Evolutionary conservation across 1,140 invertebrate genomes (phyloP).

Genomic region (Saccostrea cuccullata): DNA sequence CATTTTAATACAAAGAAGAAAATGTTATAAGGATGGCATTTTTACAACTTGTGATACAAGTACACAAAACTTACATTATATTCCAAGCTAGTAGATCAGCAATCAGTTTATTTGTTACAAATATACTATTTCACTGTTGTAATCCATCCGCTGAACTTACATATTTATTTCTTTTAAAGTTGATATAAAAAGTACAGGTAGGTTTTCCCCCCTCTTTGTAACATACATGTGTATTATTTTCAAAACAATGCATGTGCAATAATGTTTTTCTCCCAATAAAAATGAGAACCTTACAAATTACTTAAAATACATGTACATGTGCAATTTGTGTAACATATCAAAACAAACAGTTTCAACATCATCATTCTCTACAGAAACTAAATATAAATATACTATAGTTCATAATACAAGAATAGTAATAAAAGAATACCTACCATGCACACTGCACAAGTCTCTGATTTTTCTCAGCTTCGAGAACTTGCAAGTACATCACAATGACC

Average conservation of each 20-base stretch:
- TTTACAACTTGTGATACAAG: conserved; percentile 17
- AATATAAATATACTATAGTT: background rate
- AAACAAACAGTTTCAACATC: background rate
- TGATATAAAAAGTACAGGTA: background rate
- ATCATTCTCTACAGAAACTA: background rate
- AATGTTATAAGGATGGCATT: background rate
- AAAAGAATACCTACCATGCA: conserved; percentile 86
- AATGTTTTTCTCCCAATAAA: background rate
- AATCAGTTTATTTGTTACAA: conserved; percentile 35
- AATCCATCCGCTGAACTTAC: conserved; percentile 29
- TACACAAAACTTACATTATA: conserved; percentile 29
- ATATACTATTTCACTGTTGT: conserved; percentile 11
- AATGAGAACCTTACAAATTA: background rate
- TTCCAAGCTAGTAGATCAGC: conserved; percentile 26
- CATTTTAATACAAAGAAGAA: background rate
- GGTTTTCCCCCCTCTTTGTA: background rate
- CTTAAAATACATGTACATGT: background rate
- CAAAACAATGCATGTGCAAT: background rate
- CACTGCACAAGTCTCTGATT: conserved; percentile 92
- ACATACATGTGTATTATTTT: background rate
- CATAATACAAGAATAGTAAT: background rate
- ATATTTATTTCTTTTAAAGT: conserved; percentile 18
- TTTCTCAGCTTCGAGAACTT: conserved; percentile 92
- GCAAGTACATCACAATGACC: conserved; percentile 96
- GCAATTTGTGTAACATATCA: background rate